A percentile compares a stretch with the other conserved stretches of the same genome.
phyloP scores from a whole-genome alignment of 2,888 invertebrate species.

The Liopterus haemorrhoidalis region DNA sequence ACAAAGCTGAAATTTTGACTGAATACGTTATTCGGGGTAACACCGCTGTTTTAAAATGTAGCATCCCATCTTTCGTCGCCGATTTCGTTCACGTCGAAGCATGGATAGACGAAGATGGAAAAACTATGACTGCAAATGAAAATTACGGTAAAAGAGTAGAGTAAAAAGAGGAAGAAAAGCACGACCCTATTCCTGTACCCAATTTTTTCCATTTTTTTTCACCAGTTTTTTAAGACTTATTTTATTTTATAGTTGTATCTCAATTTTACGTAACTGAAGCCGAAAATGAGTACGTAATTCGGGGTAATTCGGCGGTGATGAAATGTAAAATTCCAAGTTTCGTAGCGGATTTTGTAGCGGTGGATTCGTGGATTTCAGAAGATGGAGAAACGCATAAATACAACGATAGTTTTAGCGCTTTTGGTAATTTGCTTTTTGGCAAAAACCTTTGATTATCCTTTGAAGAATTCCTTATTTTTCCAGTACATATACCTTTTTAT shows the following conservation, averaged over 20 bases:
- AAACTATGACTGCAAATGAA: slow-evolving; percentile 46
- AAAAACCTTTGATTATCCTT: no score
- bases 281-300: slow-evolving; percentile 90
- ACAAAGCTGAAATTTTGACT: slow-evolving; percentile 65
- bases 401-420: slow-evolving; percentile 52
- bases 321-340: slow-evolving; percentile 93
- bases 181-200: slow-evolving; percentile 14
- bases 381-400: slow-evolving; percentile 60
- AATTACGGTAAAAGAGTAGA: slow-evolving; percentile 56
- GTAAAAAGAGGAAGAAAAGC: no score
- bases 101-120: slow-evolving; percentile 63
- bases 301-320: slow-evolving; percentile 85
- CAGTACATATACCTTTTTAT: no score
- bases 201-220: slow-evolving; percentile 26
- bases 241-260: slow-evolving; percentile 66
- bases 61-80: slow-evolving; percentile 67
- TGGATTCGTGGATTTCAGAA: slow-evolving; percentile 79
- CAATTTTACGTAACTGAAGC: slow-evolving; percentile 87
- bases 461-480: no score
- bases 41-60: slow-evolving; percentile 66
- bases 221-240: no score
- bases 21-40: slow-evolving; percentile 71
- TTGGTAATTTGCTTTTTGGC: no score
- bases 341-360: slow-evolving; percentile 84
- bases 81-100: slow-evolving; percentile 66